phyloP scores from a whole-genome alignment of 2,113 vertebrate genomes.

The Pavo muticus region DNA sequence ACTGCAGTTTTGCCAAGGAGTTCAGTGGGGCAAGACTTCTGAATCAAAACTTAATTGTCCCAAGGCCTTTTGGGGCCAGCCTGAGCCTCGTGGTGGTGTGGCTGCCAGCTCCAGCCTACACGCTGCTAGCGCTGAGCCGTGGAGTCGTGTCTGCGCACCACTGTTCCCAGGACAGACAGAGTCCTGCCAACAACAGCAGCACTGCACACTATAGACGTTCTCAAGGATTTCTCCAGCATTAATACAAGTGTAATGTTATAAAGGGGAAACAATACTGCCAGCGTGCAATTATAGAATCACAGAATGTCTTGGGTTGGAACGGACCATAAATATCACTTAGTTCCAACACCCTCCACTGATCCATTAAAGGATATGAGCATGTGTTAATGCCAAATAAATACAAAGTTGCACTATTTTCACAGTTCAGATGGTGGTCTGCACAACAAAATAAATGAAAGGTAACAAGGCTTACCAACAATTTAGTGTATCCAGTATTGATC shows the following conservation, averaged over 20 bases:
- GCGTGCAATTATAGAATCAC: not conserved
- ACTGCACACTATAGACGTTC: not conserved
- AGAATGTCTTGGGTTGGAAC: not conserved
- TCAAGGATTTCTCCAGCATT: not conserved
- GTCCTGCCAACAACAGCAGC: not conserved
- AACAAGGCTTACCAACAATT: not conserved
- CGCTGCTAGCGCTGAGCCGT: not conserved
- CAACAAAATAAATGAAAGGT: not conserved
- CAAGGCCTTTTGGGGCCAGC: not conserved
- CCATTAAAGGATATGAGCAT: not conserved
- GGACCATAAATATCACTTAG: not conserved
- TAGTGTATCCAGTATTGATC: not conserved
- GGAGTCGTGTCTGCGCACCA: not conserved
- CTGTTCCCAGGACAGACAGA: rapidly evolving
- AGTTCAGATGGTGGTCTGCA: not conserved
- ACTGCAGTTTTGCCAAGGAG: constrained; percentile 10
- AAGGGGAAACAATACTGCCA: not conserved
- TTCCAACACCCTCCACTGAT: not conserved
- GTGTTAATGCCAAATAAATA: not conserved
- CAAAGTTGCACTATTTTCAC: not conserved
- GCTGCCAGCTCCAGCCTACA: not conserved
- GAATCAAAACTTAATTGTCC: constrained; percentile 56
- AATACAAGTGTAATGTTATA: not conserved
- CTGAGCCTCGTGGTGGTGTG: not conserved
- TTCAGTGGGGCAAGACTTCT: constrained; percentile 54